Evolutionary conservation across 2,797 vertebrate genomes (phyloP).

Genomic region (Lateolabrax maculatus): DNA sequence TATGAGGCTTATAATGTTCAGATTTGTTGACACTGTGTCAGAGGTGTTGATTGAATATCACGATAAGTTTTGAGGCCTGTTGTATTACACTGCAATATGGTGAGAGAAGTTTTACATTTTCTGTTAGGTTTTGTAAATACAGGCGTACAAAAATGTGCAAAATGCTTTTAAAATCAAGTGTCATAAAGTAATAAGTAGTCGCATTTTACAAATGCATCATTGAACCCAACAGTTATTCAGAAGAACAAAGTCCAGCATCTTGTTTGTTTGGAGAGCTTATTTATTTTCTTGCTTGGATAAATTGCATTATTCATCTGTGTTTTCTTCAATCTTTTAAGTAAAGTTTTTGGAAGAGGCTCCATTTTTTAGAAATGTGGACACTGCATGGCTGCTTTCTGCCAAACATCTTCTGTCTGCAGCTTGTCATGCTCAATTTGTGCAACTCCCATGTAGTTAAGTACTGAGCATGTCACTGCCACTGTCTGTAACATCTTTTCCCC

Average conservation of each 20-base stretch:
- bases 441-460: slow-evolving; percentile 59
- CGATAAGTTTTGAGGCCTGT: background rate
- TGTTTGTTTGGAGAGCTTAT: background rate
- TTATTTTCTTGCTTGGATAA: background rate
- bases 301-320: background rate
- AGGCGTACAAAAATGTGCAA: background rate
- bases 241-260: background rate
- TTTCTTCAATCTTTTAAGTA: too few species aligned
- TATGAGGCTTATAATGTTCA: background rate
- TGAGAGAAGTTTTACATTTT: background rate
- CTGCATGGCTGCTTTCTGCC: slow-evolving; percentile 54
- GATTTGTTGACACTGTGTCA: slow-evolving; percentile 2
- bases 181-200: too few species aligned
- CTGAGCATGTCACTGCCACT: slow-evolving; percentile 60
- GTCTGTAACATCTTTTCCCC: slow-evolving; percentile 58
- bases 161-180: background rate
- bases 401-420: slow-evolving; percentile 63
- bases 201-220: background rate
- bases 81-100: background rate
- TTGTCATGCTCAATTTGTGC: slow-evolving; percentile 79
- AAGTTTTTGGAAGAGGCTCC: too few species aligned
- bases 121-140: background rate
- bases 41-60: slow-evolving; percentile 6
- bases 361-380: slow-evolving; percentile 45
- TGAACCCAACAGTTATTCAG: background rate